phyloP scores from a whole-genome alignment of 1,140 invertebrate species.

The Leptinotarsa lineolata region DNA sequence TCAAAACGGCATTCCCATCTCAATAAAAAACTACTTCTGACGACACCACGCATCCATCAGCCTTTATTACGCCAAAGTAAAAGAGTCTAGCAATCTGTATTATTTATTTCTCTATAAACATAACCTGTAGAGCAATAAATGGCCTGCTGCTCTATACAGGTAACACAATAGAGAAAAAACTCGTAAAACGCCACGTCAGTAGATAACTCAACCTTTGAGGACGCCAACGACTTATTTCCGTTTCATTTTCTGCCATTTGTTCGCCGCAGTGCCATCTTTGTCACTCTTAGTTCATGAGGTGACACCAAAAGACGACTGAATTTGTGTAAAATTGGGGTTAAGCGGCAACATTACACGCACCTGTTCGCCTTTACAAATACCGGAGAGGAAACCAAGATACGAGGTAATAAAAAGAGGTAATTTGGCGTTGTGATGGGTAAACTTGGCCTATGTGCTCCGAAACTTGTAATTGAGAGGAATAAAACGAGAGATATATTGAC shows the following conservation, averaged over 20 bases:
- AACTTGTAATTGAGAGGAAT: constrained; percentile 11
- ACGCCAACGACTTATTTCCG: constrained; percentile 22
- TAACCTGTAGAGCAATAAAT: constrained; percentile 28
- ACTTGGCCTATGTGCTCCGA: constrained; percentile 11
- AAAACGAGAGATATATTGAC: not conserved
- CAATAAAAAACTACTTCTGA: constrained; percentile 12
- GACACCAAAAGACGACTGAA: constrained; percentile 24
- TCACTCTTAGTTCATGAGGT: constrained; percentile 11
- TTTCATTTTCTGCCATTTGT: constrained; percentile 6
- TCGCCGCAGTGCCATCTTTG: not conserved
- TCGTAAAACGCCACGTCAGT: not conserved
- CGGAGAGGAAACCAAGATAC: constrained; percentile 6
- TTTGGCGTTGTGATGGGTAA: constrained; percentile 10
- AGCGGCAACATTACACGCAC: constrained; percentile 20
- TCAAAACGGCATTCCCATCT: not conserved
- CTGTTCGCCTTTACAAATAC: constrained; percentile 14
- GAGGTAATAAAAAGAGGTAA: constrained; percentile 19
- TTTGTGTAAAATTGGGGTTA: constrained; percentile 26
- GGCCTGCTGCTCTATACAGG: constrained; percentile 13
- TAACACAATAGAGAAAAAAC: constrained; percentile 23
- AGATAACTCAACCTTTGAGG: constrained; percentile 1
- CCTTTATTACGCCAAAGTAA: constrained; percentile 12
- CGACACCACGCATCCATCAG: constrained; percentile 10
- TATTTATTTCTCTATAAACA: constrained; percentile 31
- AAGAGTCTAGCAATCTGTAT: constrained; percentile 24